Percentiles rank a stretch among this genome's conserved stretches.
These are phyloP conservation scores for Agrotis exclamationis DNA, from an alignment of 2,888 invertebrate species.

Conservation along the genomic window DNA sequence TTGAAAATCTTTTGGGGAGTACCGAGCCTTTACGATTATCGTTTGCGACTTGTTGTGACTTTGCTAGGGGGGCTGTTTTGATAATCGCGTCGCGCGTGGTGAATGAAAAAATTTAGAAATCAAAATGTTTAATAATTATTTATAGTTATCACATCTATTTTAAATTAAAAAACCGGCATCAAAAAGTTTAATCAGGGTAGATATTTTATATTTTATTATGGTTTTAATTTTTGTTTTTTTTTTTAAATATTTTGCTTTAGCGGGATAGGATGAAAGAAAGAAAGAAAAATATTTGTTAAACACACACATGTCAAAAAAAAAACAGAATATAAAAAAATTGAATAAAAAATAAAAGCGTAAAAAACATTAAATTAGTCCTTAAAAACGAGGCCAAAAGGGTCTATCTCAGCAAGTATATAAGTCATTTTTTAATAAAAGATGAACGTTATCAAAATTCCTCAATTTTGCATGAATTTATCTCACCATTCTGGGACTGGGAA, in stretches of 20 bases:
- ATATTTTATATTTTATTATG: not conserved
- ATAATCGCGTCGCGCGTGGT: too few relatives aligned
- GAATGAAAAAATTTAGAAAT: not conserved
- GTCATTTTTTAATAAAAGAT: not conserved
- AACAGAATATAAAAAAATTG: too few relatives aligned
- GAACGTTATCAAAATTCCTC: not conserved
- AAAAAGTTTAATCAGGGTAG: conserved; percentile 8
- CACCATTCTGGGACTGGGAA: conserved; percentile 24
- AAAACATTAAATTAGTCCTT: too few relatives aligned
- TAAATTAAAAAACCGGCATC: conserved; percentile 7
- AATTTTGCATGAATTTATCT: conserved; percentile 15
- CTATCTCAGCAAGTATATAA: not conserved
- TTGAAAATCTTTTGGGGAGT: too few relatives aligned
- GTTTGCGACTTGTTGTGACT: too few relatives aligned
- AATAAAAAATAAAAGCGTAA: too few relatives aligned
- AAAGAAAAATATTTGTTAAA: too few relatives aligned
- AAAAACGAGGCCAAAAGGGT: too few relatives aligned
- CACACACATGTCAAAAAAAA: too few relatives aligned
- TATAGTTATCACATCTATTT: not conserved
- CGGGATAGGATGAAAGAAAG: too few relatives aligned
- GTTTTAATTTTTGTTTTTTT: not conserved
- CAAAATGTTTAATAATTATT: not conserved
- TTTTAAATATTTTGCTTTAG: not conserved
- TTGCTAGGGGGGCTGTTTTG: too few relatives aligned
- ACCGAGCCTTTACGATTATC: too few relatives aligned